A percentile compares a stretch with the other conserved stretches of the same genome.
Evolutionary conservation across 2,113 vertebrate species (phyloP).

Genomic region (Tamias sibiricus): DNA sequence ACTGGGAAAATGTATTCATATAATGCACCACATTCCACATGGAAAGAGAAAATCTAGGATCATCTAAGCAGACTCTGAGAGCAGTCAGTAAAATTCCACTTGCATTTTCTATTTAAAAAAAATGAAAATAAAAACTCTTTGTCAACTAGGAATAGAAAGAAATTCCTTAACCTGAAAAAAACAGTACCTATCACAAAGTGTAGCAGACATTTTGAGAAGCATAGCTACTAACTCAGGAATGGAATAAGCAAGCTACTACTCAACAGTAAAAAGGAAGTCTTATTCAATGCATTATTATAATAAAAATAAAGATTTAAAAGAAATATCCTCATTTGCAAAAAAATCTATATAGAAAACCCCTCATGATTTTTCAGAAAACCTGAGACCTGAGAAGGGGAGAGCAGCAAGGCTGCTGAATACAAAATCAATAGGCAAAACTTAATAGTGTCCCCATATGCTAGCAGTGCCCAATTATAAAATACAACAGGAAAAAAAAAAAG

Average conservation of each 20-base stretch:
- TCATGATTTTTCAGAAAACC: constrained; percentile 41
- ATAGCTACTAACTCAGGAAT: not conserved
- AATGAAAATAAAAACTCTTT: not conserved
- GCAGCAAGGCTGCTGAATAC: constrained; percentile 2
- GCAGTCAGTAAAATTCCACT: constrained; percentile 39
- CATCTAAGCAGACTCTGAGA: constrained; percentile 27
- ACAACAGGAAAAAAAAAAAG: not conserved
- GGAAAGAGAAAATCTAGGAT: constrained; percentile 26
- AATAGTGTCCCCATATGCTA: not conserved
- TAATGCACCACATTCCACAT: not conserved
- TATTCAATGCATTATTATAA: not conserved
- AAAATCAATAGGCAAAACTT: constrained; percentile 34
- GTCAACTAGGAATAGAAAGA: constrained; percentile 18
- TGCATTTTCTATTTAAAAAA: not conserved
- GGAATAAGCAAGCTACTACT: not conserved
- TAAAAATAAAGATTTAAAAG: constrained; percentile 2
- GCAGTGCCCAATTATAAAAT: not conserved
- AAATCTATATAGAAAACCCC: constrained; percentile 29
- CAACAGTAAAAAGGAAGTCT: not conserved
- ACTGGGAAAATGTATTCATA: constrained; percentile 32
- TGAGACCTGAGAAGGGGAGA: not conserved
- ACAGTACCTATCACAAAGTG: constrained; percentile 17
- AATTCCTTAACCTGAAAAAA: constrained; percentile 46
- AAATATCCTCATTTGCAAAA: constrained; percentile 49
- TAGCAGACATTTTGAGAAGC: constrained; percentile 23